A percentile compares a stretch with the other conserved stretches of the same genome.
phyloP scores from a whole-genome alignment of 2,797 vertebrate genomes.

The Pelodytes ibericus region DNA sequence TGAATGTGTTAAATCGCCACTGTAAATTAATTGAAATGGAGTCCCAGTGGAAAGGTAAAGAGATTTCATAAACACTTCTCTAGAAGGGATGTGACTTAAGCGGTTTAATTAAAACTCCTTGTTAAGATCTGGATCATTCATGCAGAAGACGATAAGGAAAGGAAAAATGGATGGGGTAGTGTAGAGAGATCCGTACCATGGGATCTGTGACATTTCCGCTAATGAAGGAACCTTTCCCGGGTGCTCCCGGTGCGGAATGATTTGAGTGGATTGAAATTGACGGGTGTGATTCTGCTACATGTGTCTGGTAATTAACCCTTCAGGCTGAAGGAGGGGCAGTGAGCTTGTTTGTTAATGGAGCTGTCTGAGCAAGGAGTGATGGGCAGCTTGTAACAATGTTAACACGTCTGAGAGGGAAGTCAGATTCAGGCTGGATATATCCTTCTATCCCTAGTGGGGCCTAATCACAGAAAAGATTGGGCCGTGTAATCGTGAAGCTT shows the following conservation, averaged over 20 bases:
- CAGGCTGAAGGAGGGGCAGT: constrained; percentile 15
- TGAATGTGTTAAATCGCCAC: neutral
- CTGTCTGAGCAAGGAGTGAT: constrained; percentile 25
- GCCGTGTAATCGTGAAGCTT: neutral
- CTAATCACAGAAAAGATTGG: neutral
- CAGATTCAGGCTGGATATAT: neutral
- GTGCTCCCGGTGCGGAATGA: constrained; percentile 41
- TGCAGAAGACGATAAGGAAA: constrained; percentile 42
- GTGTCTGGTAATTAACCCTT: constrained; percentile 53
- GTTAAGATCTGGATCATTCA: constrained; percentile 48
- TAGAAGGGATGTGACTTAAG: constrained; percentile 34
- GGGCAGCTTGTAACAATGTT: constrained; percentile 19
- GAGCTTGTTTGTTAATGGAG: constrained; percentile 49
- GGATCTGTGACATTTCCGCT: constrained; percentile 52
- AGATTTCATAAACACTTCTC: constrained; percentile 25
- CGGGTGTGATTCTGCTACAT: constrained; percentile 47
- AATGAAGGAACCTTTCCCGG: constrained; percentile 50
- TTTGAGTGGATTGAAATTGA: constrained; percentile 56
- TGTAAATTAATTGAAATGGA: neutral
- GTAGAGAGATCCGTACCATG: constrained; percentile 23
- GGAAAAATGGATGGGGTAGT: constrained; percentile 11
- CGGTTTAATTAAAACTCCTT: constrained; percentile 44
- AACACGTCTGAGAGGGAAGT: neutral
- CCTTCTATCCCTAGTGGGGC: neutral
- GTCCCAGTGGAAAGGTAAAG: neutral